A percentile compares a stretch with the other conserved stretches of the same genome.
These are phyloP conservation scores for Desmophyllum pertusum DNA, from an alignment of 92 coral and sea anemone species.

Conservation along the genomic window DNA sequence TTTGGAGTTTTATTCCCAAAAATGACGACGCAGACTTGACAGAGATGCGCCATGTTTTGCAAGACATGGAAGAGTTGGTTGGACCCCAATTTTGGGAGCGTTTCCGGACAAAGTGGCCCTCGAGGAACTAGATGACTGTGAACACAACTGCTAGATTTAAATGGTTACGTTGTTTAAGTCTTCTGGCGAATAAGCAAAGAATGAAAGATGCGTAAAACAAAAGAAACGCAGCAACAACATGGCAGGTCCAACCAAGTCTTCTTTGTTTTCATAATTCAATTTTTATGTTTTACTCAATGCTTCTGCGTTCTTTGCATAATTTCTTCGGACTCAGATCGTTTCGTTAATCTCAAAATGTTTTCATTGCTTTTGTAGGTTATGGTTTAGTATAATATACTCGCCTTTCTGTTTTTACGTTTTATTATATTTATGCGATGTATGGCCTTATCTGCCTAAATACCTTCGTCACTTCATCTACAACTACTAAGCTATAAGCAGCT, in stretches of 20 bases:
- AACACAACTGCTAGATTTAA: background rate
- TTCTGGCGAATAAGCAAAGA: background rate
- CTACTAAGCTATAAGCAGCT: no score
- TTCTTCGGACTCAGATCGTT: background rate
- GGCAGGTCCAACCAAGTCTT: background rate
- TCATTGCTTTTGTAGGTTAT: background rate
- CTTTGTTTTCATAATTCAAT: no score
- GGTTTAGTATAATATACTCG: background rate
- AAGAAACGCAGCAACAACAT: background rate
- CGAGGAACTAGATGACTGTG: background rate
- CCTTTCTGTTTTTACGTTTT: background rate
- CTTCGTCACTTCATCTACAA: no score
- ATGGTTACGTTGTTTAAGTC: no score
- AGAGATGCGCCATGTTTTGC: conserved; percentile 7
- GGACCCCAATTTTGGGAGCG: conserved; percentile 21
- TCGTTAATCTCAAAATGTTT: background rate
- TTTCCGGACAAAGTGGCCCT: conserved; percentile 20
- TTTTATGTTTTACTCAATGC: background rate
- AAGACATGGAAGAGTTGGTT: background rate
- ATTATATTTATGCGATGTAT: background rate
- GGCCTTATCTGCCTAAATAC: background rate
- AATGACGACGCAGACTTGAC: conserved; percentile 19
- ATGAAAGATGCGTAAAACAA: background rate
- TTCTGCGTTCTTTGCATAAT: conserved; percentile 10
- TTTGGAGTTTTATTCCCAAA: background rate